A percentile compares a stretch with the other conserved stretches of the same genome.
phyloP scores from a whole-genome alignment of 2,888 invertebrate genomes.

The Octodonta nipae region DNA sequence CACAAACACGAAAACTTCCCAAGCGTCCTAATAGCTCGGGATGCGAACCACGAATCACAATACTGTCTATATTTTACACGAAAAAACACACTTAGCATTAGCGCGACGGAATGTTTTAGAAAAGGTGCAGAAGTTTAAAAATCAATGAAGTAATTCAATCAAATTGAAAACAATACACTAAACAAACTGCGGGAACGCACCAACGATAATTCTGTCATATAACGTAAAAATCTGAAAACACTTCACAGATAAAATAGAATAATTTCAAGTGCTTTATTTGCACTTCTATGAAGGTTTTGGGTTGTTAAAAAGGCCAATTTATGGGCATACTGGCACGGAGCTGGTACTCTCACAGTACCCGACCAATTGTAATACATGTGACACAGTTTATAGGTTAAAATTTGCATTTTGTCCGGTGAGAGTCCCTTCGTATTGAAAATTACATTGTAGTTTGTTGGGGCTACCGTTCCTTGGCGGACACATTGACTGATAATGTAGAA shows the following conservation, averaged over 20 bases:
- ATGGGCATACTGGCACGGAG: constrained; percentile 89
- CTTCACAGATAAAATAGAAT: constrained; percentile 56
- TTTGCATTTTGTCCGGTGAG: constrained; percentile 62
- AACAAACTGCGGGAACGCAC: no score
- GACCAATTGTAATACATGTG: constrained; percentile 91
- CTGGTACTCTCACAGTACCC: constrained; percentile 72
- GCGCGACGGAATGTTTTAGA: no score
- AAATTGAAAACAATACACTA: no score
- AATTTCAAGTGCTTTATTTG: constrained; percentile 46
- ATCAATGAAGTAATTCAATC: no score
- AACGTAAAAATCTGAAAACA: no score
- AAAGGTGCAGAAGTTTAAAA: no score
- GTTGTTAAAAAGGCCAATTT: constrained; percentile 81
- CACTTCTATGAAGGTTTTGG: constrained; percentile 59
- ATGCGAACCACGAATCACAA: no score
- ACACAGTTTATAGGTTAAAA: constrained; percentile 70
- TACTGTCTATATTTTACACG: no score
- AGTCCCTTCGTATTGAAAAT: constrained; percentile 59
- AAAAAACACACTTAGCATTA: no score
- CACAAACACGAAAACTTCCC: no score
- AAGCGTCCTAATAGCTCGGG: no score
- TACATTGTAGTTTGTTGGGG: constrained; percentile 82
- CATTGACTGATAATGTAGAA: constrained; percentile 82
- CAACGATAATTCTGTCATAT: no score
- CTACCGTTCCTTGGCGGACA: constrained; percentile 77